These are phyloP conservation scores for Nerophis lumbriciformis DNA, from an alignment of 2,113 vertebrate species.

Conservation along the genomic window DNA sequence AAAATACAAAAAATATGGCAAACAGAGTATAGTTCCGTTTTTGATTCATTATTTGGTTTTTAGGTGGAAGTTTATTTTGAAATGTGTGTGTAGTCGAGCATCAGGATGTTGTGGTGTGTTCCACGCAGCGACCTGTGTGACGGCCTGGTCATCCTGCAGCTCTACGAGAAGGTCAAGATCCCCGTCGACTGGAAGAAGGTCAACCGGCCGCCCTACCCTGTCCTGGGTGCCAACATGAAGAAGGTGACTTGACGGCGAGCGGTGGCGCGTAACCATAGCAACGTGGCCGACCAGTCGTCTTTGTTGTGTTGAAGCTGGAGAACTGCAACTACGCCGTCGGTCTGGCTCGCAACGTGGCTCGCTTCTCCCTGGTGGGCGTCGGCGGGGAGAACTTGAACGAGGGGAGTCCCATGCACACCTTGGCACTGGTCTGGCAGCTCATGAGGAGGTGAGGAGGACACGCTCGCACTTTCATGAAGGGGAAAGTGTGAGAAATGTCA, in stretches of 20 bases:
- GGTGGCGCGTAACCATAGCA: too few relatives aligned
- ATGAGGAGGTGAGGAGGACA: constrained; percentile 83
- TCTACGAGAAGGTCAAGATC: constrained; percentile 84
- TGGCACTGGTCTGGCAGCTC: constrained; percentile 93
- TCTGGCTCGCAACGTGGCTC: constrained; percentile 82
- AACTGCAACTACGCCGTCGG: constrained; percentile 96
- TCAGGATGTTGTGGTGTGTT: background rate
- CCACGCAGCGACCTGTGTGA: constrained; percentile 72
- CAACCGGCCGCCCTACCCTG: constrained; percentile 86
- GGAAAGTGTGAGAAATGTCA: background rate
- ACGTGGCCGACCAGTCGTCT: background rate
- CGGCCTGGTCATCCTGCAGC: constrained; percentile 84
- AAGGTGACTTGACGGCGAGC: constrained; percentile 64
- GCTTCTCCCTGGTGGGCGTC: constrained; percentile 94
- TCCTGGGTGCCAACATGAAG: constrained; percentile 88
- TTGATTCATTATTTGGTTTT: too few relatives aligned
- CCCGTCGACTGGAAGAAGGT: constrained; percentile 83
- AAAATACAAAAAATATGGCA: too few relatives aligned
- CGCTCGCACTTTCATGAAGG: background rate
- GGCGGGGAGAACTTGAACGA: constrained; percentile 89
- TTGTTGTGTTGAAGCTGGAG: constrained; percentile 76
- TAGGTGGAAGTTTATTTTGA: too few relatives aligned
- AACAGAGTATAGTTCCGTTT: too few relatives aligned
- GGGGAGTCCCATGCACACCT: constrained; percentile 83
- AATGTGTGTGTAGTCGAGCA: too few relatives aligned